phyloP scores from a whole-genome alignment of 2,113 vertebrate species.

The Castor canadensis region DNA sequence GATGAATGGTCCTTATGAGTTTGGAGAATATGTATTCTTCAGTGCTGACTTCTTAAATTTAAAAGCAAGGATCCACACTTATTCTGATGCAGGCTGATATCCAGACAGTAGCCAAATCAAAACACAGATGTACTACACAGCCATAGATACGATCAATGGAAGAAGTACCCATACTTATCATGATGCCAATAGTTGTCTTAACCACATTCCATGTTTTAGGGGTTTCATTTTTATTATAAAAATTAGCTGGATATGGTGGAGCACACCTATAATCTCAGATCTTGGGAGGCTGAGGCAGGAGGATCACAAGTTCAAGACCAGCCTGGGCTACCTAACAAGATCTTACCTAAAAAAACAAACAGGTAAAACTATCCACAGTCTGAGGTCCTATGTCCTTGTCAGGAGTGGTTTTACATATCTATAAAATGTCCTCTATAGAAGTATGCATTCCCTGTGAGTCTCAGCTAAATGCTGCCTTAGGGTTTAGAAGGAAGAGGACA shows the following conservation, averaged over 20 bases:
- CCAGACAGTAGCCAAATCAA: constrained; percentile 3
- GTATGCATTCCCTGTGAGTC: neutral
- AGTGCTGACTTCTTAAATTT: constrained; percentile 54
- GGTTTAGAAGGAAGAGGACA: neutral
- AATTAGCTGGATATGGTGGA: too few relatives aligned
- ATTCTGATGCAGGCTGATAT: constrained; percentile 64
- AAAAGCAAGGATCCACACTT: constrained; percentile 67
- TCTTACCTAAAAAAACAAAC: too few relatives aligned
- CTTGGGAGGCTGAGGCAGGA: too few relatives aligned
- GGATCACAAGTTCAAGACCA: too few relatives aligned
- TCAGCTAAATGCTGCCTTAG: neutral
- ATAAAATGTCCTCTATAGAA: neutral
- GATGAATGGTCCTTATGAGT: neutral
- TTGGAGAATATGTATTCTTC: neutral
- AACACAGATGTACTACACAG: constrained; percentile 53
- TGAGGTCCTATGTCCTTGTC: constrained; percentile 57
- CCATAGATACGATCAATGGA: constrained; percentile 68
- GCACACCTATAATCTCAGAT: too few relatives aligned
- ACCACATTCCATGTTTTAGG: constrained; percentile 41
- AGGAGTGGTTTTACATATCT: neutral
- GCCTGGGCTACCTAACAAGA: too few relatives aligned
- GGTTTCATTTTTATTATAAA: constrained; percentile 63
- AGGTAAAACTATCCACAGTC: constrained; percentile 60
- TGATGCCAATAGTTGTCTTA: constrained; percentile 59
- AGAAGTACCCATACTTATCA: constrained; percentile 58